Evolutionary conservation across 2,797 vertebrate genomes (phyloP).

Genomic region (Netta rufina): DNA sequence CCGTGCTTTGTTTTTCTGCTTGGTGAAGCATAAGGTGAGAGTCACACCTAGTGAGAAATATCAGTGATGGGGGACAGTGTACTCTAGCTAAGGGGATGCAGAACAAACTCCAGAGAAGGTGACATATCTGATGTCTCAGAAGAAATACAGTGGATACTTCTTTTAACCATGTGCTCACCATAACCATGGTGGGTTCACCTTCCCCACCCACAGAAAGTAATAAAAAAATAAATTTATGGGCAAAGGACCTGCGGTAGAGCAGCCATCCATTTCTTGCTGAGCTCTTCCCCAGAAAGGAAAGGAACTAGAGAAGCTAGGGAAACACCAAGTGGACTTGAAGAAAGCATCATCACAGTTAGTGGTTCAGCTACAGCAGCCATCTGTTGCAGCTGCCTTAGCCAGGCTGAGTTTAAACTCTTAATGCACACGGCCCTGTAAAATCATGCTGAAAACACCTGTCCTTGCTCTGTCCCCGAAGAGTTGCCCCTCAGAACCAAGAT

Average conservation of each 20-base stretch:
- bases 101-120: neutral
- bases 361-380: neutral
- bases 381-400: neutral
- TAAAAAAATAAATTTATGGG: neutral
- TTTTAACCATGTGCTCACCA: neutral
- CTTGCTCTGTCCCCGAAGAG: neutral
- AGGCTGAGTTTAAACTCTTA: neutral
- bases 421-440: neutral
- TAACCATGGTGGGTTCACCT: neutral
- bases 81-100: neutral
- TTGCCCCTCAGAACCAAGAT: neutral
- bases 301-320: neutral
- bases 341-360: neutral
- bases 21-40: neutral
- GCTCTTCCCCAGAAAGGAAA: neutral
- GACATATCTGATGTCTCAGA: neutral
- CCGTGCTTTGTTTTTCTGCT: neutral
- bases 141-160: neutral
- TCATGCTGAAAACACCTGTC: neutral
- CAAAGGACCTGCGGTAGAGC: neutral
- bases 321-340: neutral
- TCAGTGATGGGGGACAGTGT: neutral
- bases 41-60: neutral
- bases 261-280: neutral
- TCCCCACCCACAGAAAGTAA: neutral